Evolutionary conservation across 2,113 vertebrate genomes (phyloP).

Genomic region (Bos taurus): DNA sequence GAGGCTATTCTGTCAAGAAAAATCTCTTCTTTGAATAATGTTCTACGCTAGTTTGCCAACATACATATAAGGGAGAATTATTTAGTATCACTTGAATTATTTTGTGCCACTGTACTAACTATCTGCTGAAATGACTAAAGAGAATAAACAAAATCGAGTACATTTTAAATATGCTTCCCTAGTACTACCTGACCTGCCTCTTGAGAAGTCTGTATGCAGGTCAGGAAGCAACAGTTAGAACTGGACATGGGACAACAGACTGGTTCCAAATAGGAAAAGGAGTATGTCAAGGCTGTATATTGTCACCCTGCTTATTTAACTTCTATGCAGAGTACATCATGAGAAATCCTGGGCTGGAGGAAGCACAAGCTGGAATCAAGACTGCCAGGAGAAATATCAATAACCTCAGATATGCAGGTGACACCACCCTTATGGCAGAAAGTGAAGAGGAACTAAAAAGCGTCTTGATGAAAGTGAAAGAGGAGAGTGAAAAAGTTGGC

Average conservation of each 20-base stretch:
- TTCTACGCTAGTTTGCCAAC: background rate
- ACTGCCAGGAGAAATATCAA: background rate
- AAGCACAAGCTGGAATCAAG: background rate
- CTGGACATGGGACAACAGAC: too few species aligned
- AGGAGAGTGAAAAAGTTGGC: too few species aligned
- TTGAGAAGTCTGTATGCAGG: background rate
- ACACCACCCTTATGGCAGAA: too few species aligned
- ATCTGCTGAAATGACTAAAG: constrained; percentile 6
- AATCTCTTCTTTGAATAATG: background rate
- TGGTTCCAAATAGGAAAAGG: too few species aligned
- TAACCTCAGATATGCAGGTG: background rate
- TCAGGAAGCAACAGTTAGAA: background rate
- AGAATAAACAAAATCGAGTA: constrained; percentile 6
- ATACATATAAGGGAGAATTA: background rate
- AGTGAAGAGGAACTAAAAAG: too few species aligned
- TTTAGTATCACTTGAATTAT: background rate
- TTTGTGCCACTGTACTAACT: background rate
- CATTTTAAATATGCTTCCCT: background rate
- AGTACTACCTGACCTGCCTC: background rate
- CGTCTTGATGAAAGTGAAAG: too few species aligned
- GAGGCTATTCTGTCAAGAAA: constrained; percentile 6
- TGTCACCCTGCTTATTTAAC: background rate
- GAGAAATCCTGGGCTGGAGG: background rate
- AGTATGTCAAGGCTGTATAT: too few species aligned
- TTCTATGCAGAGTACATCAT: background rate